Evolutionary conservation across 2,888 invertebrate species (phyloP).

Genomic region (Amphipoea lucens): DNA sequence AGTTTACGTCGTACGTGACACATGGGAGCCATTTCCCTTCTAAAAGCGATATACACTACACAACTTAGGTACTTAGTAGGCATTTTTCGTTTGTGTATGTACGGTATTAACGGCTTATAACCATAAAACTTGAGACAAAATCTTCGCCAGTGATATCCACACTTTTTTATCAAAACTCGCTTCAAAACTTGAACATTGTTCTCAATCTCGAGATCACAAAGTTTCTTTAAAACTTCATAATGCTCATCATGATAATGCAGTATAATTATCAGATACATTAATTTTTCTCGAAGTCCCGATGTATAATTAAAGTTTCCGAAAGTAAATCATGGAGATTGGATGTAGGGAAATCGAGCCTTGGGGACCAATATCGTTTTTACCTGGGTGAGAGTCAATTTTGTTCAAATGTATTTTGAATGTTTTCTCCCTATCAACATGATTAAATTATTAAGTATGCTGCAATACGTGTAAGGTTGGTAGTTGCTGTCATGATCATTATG

Average conservation of each 20-base stretch:
- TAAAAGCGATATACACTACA: not conserved
- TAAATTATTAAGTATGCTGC: not conserved
- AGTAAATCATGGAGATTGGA: constrained; percentile 32
- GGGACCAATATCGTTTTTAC: not conserved
- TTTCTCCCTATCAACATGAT: not conserved
- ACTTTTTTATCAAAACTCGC: constrained; percentile 34
- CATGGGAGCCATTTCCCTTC: constrained; percentile 40
- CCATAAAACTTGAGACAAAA: not conserved
- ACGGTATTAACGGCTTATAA: not conserved
- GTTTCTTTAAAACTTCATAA: constrained; percentile 56
- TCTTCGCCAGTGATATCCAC: constrained; percentile 4
- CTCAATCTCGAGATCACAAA: constrained; percentile 61
- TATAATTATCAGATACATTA: constrained; percentile 55
- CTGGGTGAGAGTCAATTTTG: not conserved
- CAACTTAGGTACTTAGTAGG: constrained; percentile 4
- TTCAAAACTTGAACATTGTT: constrained; percentile 45
- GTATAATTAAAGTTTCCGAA: constrained; percentile 32
- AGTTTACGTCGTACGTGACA: constrained; percentile 50
- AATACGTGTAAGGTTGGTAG: not conserved
- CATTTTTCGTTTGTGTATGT: not conserved
- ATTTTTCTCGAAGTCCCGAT: constrained; percentile 44
- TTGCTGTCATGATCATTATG: not conserved
- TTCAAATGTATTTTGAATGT: not conserved
- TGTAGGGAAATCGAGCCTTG: not conserved
- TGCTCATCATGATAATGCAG: constrained; percentile 65